Conservation (phyloP, 2,888 invertebrate species). For the Dasypogon diadema region DNA sequence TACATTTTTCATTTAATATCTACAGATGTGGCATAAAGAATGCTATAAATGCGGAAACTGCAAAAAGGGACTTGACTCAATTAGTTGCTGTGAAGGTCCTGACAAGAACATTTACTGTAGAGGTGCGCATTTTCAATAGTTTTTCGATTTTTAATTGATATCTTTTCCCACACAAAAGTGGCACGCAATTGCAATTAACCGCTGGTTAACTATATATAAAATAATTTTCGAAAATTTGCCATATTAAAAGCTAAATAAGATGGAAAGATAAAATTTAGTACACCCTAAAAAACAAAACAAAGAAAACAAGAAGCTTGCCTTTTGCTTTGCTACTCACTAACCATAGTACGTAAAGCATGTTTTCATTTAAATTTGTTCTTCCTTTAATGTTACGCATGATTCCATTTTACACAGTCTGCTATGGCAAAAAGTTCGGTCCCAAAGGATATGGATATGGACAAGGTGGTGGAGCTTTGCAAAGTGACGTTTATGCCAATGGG, state of each 20-base stretch:
- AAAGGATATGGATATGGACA: conserved; percentile 98
- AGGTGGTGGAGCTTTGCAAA: conserved; percentile 93
- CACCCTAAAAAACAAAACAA: not conserved
- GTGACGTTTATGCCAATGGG: conserved; percentile 88
- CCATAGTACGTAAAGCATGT: conserved; percentile 25
- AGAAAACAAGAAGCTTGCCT: conserved; percentile 4
- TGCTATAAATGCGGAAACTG: conserved; percentile 94
- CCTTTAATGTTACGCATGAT: conserved; percentile 46
- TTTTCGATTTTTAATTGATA: too few species aligned
- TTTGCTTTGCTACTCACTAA: conserved; percentile 12
- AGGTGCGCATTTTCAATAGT: conserved; percentile 81
- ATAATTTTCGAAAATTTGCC: too few species aligned
- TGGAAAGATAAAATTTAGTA: too few species aligned
- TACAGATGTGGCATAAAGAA: conserved; percentile 89
- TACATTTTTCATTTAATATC: conserved; percentile 4
- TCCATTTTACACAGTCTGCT: conserved; percentile 78
- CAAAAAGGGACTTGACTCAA: conserved; percentile 88
- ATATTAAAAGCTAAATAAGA: too few species aligned
- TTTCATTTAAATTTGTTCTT: conserved; percentile 27
- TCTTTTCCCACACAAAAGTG: too few species aligned
- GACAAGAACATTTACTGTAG: conserved; percentile 97
- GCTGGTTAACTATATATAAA: too few species aligned
- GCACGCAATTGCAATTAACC: too few species aligned
- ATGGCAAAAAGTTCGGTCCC: conserved; percentile 97
- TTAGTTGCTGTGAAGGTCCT: conserved; percentile 92